Conservation (phyloP, 2,797 vertebrate species). For the Ctenosaura bakeri region DNA sequence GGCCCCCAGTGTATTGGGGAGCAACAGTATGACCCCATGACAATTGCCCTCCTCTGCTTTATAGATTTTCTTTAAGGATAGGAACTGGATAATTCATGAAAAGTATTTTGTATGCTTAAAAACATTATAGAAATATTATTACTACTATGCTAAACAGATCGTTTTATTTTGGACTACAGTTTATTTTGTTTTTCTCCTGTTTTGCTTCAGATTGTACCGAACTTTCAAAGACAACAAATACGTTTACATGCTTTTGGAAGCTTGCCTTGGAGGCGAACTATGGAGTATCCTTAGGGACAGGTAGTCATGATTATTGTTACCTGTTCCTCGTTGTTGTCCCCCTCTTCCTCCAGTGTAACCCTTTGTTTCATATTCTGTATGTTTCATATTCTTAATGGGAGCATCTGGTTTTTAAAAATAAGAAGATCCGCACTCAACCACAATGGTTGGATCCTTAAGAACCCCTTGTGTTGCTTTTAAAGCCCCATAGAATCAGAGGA, state of each 20-base stretch:
- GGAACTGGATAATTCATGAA: background rate
- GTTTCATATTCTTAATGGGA: too few relatives aligned
- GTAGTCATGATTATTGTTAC: constrained; percentile 72
- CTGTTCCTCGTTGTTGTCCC: too few relatives aligned
- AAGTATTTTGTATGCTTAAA: background rate
- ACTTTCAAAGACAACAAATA: constrained; percentile 94
- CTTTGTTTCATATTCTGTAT: too few relatives aligned
- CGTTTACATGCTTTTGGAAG: constrained; percentile 96
- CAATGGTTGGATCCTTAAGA: background rate
- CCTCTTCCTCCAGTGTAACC: too few relatives aligned
- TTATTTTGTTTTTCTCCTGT: constrained; percentile 39
- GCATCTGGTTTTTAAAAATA: too few relatives aligned
- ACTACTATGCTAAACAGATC: background rate
- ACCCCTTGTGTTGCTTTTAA: background rate
- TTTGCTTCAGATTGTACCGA: constrained; percentile 85
- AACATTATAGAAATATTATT: background rate
- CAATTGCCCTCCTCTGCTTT: background rate
- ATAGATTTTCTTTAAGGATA: background rate
- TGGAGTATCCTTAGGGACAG: constrained; percentile 96
- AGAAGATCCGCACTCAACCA: background rate
- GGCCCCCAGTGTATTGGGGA: background rate
- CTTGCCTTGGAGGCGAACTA: constrained; percentile 92
- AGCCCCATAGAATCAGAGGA: background rate
- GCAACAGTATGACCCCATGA: background rate
- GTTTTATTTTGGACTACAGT: background rate